Conservation (phyloP, 2,113 vertebrate species). For the Axis porcinus region DNA sequence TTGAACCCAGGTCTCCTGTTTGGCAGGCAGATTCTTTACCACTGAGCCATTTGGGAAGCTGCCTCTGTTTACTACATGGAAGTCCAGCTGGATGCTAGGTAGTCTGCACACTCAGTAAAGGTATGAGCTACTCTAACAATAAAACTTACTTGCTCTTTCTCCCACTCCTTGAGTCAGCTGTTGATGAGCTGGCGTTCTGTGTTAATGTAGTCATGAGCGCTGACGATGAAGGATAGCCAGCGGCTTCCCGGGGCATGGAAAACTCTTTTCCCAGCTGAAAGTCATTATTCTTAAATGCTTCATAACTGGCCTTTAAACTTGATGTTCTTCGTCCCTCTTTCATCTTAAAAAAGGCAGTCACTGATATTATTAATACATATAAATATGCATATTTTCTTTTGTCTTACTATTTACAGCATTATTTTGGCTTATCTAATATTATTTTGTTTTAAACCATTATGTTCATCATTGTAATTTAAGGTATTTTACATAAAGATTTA, state of each 20-base stretch:
- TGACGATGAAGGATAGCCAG: conserved; percentile 91
- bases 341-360: conserved; percentile 84
- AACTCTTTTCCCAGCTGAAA: conserved; percentile 95
- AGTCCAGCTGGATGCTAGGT: background rate
- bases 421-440: background rate
- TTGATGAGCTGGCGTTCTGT: conserved; percentile 88
- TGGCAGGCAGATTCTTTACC: background rate
- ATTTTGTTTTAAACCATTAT: background rate
- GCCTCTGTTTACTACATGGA: background rate
- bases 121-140: background rate
- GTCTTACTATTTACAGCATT: background rate
- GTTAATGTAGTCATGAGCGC: conserved; percentile 96
- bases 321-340: conserved; percentile 97
- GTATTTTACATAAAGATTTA: background rate
- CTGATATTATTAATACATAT: conserved; percentile 46
- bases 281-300: conserved; percentile 99
- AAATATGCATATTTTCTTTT: conserved; percentile 4
- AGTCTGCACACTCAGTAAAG: background rate
- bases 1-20: background rate
- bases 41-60: background rate
- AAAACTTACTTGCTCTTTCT: conserved; percentile 96
- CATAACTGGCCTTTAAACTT: conserved; percentile 97
- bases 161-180: conserved; percentile 91
- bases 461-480: background rate
- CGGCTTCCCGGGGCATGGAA: conserved; percentile 88